phyloP scores from a whole-genome alignment of 2,113 vertebrate genomes.

The Rhipidura dahli region DNA sequence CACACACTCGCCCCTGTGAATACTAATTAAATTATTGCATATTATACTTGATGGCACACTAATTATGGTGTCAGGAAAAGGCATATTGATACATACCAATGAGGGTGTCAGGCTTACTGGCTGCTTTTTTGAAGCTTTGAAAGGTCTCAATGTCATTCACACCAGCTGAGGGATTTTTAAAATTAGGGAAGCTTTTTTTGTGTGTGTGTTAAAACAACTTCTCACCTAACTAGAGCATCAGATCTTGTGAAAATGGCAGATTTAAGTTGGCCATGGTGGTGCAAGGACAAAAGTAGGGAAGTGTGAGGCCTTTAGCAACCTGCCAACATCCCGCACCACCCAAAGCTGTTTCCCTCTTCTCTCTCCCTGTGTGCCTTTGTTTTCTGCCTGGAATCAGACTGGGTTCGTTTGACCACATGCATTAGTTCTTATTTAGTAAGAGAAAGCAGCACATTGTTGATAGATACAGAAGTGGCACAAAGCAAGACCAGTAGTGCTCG shows the following conservation, averaged over 20 bases:
- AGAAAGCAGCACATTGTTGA: not conserved
- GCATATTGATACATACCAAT: not conserved
- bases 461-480: not conserved
- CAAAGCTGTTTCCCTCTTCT: not conserved
- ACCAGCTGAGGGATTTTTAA: not conserved
- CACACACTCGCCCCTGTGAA: not conserved
- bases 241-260: not conserved
- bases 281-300: not conserved
- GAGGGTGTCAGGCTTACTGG: not conserved
- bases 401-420: accelerated
- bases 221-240: not conserved
- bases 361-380: accelerated
- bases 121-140: not conserved
- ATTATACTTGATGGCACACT: not conserved
- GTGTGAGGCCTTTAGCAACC: not conserved
- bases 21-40: constrained; percentile 17
- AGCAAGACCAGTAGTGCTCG: not conserved
- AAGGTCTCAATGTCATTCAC: not conserved
- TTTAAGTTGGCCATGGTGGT: not conserved
- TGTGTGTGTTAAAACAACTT: not conserved
- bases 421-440: not conserved
- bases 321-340: not conserved
- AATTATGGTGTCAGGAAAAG: not conserved
- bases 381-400: not conserved
- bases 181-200: not conserved